phyloP scores from a whole-genome alignment of 2,797 vertebrate species.

The Bovichtus diacanthus region DNA sequence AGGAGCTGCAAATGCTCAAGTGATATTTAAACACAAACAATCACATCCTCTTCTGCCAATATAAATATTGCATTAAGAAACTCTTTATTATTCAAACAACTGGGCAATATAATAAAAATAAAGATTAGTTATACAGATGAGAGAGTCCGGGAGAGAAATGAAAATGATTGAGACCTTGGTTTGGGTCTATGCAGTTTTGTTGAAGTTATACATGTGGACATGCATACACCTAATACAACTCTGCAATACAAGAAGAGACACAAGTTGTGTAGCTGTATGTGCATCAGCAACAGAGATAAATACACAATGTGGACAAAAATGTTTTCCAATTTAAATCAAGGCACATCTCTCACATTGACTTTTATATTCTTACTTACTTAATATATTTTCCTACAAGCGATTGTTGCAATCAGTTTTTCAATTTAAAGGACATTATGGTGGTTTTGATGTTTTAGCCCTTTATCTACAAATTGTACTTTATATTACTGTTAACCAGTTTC shows the following conservation, averaged over 20 bases:
- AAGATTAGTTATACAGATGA: background rate
- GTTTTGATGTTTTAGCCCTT: background rate
- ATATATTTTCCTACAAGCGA: background rate
- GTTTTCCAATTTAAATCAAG: too few relatives aligned
- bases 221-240: background rate
- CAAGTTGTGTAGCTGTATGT: background rate
- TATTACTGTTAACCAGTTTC: background rate
- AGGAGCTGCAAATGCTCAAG: constrained; percentile 1
- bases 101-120: background rate
- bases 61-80: constrained; percentile 22
- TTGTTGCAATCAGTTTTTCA: background rate
- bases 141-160: too few relatives aligned
- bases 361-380: background rate
- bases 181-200: background rate
- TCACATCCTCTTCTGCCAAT: constrained; percentile 13
- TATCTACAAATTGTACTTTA: background rate
- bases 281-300: background rate
- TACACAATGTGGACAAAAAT: too few relatives aligned
- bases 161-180: background rate
- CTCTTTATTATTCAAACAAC: constrained; percentile 22
- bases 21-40: constrained; percentile 24
- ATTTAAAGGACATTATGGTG: background rate
- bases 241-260: background rate
- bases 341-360: background rate
- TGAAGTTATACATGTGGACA: background rate